Conservation (phyloP, 1,140 invertebrate genomes). For the Aricia agestis region DNA sequence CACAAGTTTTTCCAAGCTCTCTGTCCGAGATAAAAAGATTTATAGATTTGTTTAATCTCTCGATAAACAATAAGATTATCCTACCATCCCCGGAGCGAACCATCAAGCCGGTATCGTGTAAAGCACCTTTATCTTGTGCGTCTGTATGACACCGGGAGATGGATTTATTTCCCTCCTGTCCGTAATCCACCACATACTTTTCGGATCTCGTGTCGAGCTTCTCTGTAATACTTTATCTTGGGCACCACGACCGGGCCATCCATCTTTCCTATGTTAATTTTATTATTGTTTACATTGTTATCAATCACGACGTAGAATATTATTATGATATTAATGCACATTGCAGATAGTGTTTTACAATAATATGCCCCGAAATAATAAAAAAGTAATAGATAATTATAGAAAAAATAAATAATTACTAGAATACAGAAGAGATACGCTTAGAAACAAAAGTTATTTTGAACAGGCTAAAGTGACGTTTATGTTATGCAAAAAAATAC, state of each 20-base stretch:
- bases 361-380: too few relatives aligned
- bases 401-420: too few relatives aligned
- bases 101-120: conserved; percentile 2
- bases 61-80: background rate
- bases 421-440: too few relatives aligned
- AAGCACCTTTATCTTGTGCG: conserved; percentile 13
- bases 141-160: conserved; percentile 1
- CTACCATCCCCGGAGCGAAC: background rate
- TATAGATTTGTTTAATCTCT: background rate
- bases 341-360: too few relatives aligned
- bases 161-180: conserved; percentile 10
- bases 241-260: background rate
- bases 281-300: background rate
- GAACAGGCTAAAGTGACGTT: too few relatives aligned
- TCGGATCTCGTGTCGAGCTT: background rate
- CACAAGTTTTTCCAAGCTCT: background rate
- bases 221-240: conserved; percentile 1
- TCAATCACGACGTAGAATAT: background rate
- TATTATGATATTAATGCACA: background rate
- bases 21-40: background rate
- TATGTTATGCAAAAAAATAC: too few relatives aligned
- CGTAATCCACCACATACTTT: conserved; percentile 12
- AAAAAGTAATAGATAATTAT: too few relatives aligned
- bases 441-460: too few relatives aligned
- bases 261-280: background rate